Evolutionary conservation across 1,140 invertebrate genomes (phyloP).

Genomic region (Aphelinus certus): DNA sequence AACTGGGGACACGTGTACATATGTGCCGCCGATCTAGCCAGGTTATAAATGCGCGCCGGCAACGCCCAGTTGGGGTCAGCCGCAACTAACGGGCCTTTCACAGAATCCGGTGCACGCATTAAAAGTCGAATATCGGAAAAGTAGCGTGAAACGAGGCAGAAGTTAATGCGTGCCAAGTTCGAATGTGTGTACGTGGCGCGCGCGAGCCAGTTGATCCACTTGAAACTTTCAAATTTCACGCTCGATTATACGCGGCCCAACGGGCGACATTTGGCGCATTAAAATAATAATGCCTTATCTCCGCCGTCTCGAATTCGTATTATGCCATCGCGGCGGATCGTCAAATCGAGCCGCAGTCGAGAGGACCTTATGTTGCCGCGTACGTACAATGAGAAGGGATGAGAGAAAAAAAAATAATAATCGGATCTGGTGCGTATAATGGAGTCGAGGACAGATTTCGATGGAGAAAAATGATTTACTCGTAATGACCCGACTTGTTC

Average conservation of each 20-base stretch:
- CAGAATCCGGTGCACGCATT: background rate
- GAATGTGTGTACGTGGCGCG: background rate
- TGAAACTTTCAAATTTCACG: conserved; percentile 61
- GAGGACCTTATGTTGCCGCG: conserved; percentile 25
- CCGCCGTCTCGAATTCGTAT: conserved; percentile 33
- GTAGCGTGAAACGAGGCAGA: conserved; percentile 38
- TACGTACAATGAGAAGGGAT: background rate
- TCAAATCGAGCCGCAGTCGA: conserved; percentile 8
- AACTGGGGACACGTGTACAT: background rate
- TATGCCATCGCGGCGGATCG: conserved; percentile 30
- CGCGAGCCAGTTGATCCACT: conserved; percentile 4
- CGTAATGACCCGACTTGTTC: background rate
- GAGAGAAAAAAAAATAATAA: conserved; percentile 6
- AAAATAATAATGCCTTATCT: conserved; percentile 46
- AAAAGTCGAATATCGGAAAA: conserved; percentile 28
- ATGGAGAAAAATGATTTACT: conserved; percentile 22
- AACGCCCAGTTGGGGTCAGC: conserved; percentile 30
- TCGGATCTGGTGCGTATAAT: background rate
- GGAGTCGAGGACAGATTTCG: conserved; percentile 5
- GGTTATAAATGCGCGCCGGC: conserved; percentile 7
- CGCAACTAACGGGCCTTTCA: background rate
- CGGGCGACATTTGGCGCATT: conserved; percentile 55
- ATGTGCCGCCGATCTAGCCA: conserved; percentile 19
- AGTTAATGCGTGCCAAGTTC: conserved; percentile 12
- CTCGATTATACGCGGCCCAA: conserved; percentile 54